A percentile compares a stretch with the other conserved stretches of the same genome.
phyloP scores from a whole-genome alignment of 30 jellyfish, hydroid and myxozoan genomes.

The Aurelia aurita region DNA sequence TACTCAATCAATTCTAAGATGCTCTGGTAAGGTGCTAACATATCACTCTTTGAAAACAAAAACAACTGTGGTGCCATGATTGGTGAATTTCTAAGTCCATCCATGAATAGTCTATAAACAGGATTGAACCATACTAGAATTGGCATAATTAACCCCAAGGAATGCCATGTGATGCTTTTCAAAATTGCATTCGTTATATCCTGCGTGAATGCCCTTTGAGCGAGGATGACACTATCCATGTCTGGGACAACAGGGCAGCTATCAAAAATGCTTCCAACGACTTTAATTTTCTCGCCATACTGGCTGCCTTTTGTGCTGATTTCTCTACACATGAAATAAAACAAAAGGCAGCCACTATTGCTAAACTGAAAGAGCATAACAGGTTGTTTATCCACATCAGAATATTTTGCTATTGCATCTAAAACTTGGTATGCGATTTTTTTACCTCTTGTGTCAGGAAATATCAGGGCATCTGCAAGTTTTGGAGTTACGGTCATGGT shows the following conservation, averaged over 20 bases:
- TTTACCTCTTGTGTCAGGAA: constrained; percentile 64
- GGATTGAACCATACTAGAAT: constrained; percentile 64
- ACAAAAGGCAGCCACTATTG: constrained; percentile 84
- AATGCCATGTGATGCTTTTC: constrained; percentile 23
- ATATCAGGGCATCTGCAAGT: constrained; percentile 62
- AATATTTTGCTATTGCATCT: constrained; percentile 24
- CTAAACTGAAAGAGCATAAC: constrained; percentile 71
- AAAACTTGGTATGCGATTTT: constrained; percentile 47
- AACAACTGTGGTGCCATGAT: constrained; percentile 77
- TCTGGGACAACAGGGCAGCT: constrained; percentile 91
- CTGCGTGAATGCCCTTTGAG: constrained; percentile 66
- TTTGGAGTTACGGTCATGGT: constrained; percentile 78
- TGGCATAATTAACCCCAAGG: constrained; percentile 16
- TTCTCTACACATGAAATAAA: constrained; percentile 39
- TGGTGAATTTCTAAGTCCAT: constrained; percentile 43
- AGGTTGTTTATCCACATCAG: constrained; percentile 9
- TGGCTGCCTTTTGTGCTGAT: not conserved
- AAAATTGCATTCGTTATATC: constrained; percentile 27
- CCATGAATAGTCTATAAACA: constrained; percentile 62
- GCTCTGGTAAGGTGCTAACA: constrained; percentile 78
- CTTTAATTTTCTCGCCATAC: not conserved
- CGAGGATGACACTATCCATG: constrained; percentile 49
- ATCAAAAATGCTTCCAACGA: constrained; percentile 81
- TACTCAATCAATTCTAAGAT: constrained; percentile 61
- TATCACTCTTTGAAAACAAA: constrained; percentile 74